phyloP scores from a whole-genome alignment of 2,797 vertebrate genomes.

The Lepus oiostolus region DNA sequence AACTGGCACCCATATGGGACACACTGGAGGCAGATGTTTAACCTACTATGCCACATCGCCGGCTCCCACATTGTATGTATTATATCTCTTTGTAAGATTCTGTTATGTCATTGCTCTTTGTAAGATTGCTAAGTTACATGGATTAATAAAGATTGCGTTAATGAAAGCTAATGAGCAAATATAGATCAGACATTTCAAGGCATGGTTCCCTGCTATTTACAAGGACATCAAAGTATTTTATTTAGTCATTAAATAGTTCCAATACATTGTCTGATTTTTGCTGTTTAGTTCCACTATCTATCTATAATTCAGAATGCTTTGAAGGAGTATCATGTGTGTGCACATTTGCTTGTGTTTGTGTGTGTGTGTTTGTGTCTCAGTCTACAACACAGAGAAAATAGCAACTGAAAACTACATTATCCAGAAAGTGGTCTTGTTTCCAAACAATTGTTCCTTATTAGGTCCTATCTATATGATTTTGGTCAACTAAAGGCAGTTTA shows the following conservation, averaged over 20 bases:
- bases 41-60: no score
- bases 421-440: background rate
- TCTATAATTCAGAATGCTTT: background rate
- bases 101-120: background rate
- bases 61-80: no score
- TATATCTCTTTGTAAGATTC: no score
- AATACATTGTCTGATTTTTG: background rate
- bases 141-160: background rate
- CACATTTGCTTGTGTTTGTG: background rate
- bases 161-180: slow-evolving; percentile 1
- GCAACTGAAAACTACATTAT: background rate
- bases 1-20: no score
- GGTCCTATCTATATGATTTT: slow-evolving; percentile 11
- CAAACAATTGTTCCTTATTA: slow-evolving; percentile 2
- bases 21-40: no score
- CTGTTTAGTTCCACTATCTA: background rate
- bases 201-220: background rate
- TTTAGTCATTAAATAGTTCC: background rate
- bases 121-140: background rate
- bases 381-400: slow-evolving; percentile 39
- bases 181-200: background rate
- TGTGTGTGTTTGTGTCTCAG: background rate
- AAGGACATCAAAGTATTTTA: background rate
- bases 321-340: background rate
- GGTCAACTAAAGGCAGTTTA: slow-evolving; percentile 36